Percentiles rank a stretch among this genome's conserved stretches.
Conservation (phyloP, 2,797 vertebrate genomes). For the Alauda arvensis region DNA sequence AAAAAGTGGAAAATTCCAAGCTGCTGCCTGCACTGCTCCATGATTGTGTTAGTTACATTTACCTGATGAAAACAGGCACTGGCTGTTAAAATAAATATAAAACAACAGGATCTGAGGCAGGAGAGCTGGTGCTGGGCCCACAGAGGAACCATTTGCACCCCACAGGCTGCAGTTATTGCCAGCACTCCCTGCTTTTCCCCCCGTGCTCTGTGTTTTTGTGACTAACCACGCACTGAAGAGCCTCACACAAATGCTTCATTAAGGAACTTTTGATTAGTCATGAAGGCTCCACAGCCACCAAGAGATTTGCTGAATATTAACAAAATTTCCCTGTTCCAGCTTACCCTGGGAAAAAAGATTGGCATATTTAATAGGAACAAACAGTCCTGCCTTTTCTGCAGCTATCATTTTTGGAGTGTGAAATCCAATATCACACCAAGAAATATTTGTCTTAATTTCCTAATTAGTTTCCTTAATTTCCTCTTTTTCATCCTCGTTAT, state of each 20-base stretch:
- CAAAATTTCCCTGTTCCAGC: neutral
- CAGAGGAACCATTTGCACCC: neutral
- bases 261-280: neutral
- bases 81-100: neutral
- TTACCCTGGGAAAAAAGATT: neutral
- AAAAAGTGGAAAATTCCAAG: neutral
- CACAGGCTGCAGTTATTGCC: neutral
- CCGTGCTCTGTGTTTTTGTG: neutral
- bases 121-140: neutral
- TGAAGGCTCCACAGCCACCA: neutral
- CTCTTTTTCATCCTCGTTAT: neutral
- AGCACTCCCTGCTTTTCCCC: neutral
- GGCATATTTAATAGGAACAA: neutral
- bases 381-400: accelerated
- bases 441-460: neutral
- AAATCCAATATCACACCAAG: neutral
- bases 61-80: neutral
- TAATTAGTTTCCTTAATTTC: neutral
- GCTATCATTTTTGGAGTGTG: neutral
- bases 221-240: neutral
- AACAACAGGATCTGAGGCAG: neutral
- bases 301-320: neutral
- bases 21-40: neutral
- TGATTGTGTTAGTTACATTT: neutral
- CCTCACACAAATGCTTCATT: neutral